A percentile compares a stretch with the other conserved stretches of the same genome.
Evolutionary conservation across 2,113 vertebrate species (phyloP).

Genomic region (Grammomys surdaster): DNA sequence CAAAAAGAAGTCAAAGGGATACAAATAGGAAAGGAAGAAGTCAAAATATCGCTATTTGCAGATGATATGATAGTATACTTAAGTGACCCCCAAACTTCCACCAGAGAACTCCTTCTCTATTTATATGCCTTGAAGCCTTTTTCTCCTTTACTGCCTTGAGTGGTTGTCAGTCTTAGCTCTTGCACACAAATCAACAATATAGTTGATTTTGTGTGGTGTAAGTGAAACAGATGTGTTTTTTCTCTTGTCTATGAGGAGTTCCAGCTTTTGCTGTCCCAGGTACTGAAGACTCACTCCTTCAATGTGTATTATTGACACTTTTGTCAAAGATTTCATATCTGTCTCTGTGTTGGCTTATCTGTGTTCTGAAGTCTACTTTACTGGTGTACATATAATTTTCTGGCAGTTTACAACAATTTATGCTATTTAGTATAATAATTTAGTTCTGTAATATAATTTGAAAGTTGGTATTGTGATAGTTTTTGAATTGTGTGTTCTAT

Average conservation of each 20-base stretch:
- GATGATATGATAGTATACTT: too few species aligned
- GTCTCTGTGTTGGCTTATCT: not conserved
- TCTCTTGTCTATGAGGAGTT: not conserved
- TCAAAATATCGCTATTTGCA: too few species aligned
- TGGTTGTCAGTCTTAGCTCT: not conserved
- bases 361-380: not conserved
- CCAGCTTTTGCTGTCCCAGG: not conserved
- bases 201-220: not conserved
- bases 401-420: not conserved
- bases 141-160: accelerated
- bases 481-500: not conserved
- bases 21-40: too few species aligned
- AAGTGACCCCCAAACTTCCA: too few species aligned
- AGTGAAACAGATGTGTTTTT: not conserved
- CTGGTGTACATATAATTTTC: not conserved
- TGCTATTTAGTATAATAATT: not conserved
- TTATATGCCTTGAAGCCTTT: not conserved
- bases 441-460: not conserved
- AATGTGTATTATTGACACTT: not conserved
- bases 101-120: too few species aligned
- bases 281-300: not conserved
- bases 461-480: not conserved
- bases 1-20: too few species aligned
- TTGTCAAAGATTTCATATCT: not conserved
- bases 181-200: too few species aligned